Conservation (phyloP, 1,140 invertebrate species). For the Elymnias hypermnestra region DNA sequence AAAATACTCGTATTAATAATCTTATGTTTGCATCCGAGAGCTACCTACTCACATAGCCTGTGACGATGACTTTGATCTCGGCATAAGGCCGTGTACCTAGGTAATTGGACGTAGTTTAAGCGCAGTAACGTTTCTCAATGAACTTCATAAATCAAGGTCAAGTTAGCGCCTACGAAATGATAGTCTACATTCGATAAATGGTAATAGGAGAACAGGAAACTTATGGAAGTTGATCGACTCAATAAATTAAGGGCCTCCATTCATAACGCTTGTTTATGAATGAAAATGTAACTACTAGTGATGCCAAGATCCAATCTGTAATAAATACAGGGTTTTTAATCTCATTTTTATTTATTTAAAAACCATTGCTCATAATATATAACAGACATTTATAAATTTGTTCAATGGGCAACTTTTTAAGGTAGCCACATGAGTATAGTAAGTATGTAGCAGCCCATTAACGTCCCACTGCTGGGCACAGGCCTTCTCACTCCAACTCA, state of each 20-base stretch:
- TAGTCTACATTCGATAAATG: constrained; percentile 58
- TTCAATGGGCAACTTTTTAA: no score
- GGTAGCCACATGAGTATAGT: no score
- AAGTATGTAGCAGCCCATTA: no score
- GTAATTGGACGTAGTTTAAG: constrained; percentile 36
- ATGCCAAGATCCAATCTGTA: no score
- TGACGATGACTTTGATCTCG: constrained; percentile 22
- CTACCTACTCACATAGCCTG: constrained; percentile 22
- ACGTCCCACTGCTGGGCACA: no score
- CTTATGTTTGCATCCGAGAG: constrained; percentile 32
- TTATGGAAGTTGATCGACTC: constrained; percentile 51
- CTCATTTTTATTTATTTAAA: no score
- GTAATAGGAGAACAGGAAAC: constrained; percentile 58
- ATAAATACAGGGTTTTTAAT: no score
- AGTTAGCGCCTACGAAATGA: constrained; percentile 50
- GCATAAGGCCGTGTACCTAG: constrained; percentile 19
- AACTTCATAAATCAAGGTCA: constrained; percentile 57
- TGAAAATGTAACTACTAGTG: no score
- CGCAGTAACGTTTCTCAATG: constrained; percentile 44
- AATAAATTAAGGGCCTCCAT: constrained; percentile 66
- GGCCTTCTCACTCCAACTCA: no score
- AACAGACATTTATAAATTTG: no score
- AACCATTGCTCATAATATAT: no score
- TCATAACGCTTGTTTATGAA: constrained; percentile 70
- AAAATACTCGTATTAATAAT: constrained; percentile 49